A percentile compares a stretch with the other conserved stretches of the same genome.
Evolutionary conservation across 2,113 vertebrate genomes (phyloP).

Genomic region (Sapajus apella): DNA sequence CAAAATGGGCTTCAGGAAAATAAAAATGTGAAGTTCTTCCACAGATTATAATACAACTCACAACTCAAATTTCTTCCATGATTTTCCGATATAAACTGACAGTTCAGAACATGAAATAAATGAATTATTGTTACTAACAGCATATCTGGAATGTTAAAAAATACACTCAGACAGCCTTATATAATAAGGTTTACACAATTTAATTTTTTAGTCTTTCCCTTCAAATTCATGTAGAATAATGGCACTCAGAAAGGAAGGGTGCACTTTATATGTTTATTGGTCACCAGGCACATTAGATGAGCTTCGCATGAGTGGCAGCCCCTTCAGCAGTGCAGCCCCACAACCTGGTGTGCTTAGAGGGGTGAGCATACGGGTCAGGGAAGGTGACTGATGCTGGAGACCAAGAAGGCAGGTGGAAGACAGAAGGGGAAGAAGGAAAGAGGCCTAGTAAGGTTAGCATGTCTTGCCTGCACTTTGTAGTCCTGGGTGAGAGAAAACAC

Average conservation of each 20-base stretch:
- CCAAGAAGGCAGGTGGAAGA: not conserved
- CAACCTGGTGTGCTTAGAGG: not conserved
- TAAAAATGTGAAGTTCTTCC: not conserved
- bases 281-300: not conserved
- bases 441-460: not conserved
- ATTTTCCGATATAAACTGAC: slow-evolving; percentile 16
- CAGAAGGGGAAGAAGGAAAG: not conserved
- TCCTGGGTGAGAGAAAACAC: not conserved
- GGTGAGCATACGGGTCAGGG: not conserved
- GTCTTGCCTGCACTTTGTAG: not conserved
- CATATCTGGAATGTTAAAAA: not conserved
- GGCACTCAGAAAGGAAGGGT: not conserved
- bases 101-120: not conserved
- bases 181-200: not conserved
- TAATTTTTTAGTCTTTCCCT: not conserved
- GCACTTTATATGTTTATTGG: not conserved
- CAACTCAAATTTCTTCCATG: not conserved
- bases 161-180: not conserved
- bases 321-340: not conserved
- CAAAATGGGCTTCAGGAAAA: slow-evolving; percentile 28
- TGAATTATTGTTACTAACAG: not conserved
- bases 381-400: not conserved
- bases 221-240: not conserved
- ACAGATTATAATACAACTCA: not conserved
- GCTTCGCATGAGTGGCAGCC: not conserved